Percentiles rank a stretch among this genome's conserved stretches.
phyloP scores from a whole-genome alignment of 2,113 vertebrate genomes.

The Balaeniceps rex region DNA sequence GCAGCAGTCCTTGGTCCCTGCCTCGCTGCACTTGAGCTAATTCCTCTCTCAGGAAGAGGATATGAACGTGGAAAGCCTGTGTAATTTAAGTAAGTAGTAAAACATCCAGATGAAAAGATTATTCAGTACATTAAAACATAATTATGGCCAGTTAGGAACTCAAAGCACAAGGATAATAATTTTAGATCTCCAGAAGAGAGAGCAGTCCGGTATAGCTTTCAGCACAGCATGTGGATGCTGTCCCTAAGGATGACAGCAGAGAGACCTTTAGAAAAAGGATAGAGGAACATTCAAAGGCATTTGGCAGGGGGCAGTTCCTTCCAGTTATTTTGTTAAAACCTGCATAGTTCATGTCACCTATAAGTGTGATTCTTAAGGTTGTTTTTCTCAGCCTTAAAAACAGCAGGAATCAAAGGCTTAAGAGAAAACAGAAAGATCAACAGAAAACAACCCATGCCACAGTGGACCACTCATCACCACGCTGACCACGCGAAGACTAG shows the following conservation, averaged over 20 bases:
- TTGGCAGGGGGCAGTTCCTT: not conserved
- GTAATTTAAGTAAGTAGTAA: not conserved
- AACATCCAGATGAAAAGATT: conserved; percentile 30
- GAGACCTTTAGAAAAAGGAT: not conserved
- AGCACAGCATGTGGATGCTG: not conserved
- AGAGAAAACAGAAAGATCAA: not conserved
- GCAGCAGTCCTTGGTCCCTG: not conserved
- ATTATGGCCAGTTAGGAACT: not conserved
- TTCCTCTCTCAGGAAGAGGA: not conserved
- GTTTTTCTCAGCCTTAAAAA: not conserved
- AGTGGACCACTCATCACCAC: not conserved
- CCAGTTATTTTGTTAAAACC: not conserved
- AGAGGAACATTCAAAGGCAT: not conserved
- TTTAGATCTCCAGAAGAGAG: not conserved
- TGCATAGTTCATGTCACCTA: not conserved
- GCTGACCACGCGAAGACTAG: not conserved
- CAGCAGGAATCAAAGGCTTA: not conserved
- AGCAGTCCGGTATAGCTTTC: not conserved
- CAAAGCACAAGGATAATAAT: conserved; percentile 4
- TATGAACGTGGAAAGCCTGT: not conserved
- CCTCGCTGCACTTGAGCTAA: not conserved
- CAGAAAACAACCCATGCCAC: not conserved
- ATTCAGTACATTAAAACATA: not conserved
- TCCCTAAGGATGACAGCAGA: not conserved
- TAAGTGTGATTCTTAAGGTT: not conserved